A percentile compares a stretch with the other conserved stretches of the same genome.
phyloP scores from a whole-genome alignment of 2,113 vertebrate species.

The Psophia crepitans region DNA sequence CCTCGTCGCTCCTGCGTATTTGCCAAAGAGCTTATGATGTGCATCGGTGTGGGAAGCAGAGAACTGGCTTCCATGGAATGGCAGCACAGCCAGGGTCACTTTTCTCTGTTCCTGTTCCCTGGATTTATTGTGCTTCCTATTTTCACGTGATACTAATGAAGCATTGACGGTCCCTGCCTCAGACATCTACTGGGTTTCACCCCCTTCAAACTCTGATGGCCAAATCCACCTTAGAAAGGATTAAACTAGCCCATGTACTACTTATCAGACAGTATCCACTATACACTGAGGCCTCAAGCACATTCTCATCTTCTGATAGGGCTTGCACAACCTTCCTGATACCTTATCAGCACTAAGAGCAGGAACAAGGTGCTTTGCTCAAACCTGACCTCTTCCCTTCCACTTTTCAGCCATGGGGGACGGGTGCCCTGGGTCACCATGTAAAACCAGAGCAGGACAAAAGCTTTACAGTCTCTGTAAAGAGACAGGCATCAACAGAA shows the following conservation, averaged over 20 bases:
- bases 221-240: neutral
- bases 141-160: neutral
- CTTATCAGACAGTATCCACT: neutral
- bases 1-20: neutral
- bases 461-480: neutral
- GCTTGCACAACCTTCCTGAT: conserved; percentile 4
- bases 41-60: neutral
- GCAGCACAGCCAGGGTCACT: neutral
- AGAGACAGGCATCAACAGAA: neutral
- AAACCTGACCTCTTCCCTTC: conserved; percentile 19
- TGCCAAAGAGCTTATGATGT: neutral
- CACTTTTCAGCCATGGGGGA: neutral
- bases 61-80: neutral
- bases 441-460: neutral
- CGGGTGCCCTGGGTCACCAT: rapidly evolving
- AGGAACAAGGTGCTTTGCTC: conserved; percentile 15
- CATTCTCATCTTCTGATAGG: conserved; percentile 34
- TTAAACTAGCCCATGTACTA: neutral
- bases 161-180: neutral
- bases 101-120: neutral
- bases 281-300: neutral
- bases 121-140: neutral
- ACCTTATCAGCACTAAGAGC: neutral
- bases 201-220: neutral
- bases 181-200: neutral